Evolutionary conservation across 2,888 invertebrate species (phyloP).

Genomic region (Aphodius granarius): DNA sequence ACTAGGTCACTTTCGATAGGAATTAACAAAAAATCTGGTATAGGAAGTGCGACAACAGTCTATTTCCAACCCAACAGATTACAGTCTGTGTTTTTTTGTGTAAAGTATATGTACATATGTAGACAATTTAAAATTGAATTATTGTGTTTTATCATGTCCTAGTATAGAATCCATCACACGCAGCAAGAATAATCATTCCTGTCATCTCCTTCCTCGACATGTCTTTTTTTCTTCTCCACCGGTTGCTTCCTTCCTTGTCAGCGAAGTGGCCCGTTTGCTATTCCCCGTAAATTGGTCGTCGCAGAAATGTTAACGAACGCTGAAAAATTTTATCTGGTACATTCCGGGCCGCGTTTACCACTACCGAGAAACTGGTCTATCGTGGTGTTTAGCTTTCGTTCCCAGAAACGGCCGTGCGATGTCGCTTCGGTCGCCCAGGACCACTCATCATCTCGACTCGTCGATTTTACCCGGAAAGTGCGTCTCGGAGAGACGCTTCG

Average conservation of each 20-base stretch:
- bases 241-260: neutral
- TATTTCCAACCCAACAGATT: too few relatives aligned
- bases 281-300: constrained; percentile 12
- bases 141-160: too few relatives aligned
- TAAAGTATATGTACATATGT: too few relatives aligned
- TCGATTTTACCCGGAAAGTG: neutral
- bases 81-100: too few relatives aligned
- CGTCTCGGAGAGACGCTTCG: neutral
- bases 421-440: neutral
- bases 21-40: too few relatives aligned
- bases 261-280: neutral
- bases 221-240: neutral
- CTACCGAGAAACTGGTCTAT: constrained; percentile 8
- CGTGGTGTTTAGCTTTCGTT: constrained; percentile 11
- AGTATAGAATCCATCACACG: neutral
- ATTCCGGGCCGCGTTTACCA: constrained; percentile 8
- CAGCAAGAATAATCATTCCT: neutral
- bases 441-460: neutral
- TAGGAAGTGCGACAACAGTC: too few relatives aligned
- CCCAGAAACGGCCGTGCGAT: constrained; percentile 1
- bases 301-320: constrained; percentile 13
- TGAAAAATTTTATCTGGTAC: constrained; percentile 11
- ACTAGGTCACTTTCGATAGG: too few relatives aligned
- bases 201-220: neutral
- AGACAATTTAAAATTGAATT: too few relatives aligned